Percentiles rank a stretch among this genome's conserved stretches.
Evolutionary conservation across 2,888 invertebrate species (phyloP).

Genomic region (Synergus laeviventris): DNA sequence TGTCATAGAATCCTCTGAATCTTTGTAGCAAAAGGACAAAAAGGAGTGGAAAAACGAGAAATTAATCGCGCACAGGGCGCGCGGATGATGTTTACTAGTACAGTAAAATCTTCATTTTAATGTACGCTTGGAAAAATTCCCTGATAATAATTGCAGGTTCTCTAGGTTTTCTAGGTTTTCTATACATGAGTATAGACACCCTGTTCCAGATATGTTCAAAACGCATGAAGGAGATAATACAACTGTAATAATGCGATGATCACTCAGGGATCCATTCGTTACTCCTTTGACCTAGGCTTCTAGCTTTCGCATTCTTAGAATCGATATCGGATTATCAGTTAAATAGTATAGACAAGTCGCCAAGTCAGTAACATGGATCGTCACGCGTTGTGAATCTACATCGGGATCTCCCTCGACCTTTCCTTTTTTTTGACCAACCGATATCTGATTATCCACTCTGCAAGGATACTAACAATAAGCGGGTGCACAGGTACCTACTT

Average conservation of each 20-base stretch:
- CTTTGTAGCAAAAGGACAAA: too few relatives aligned
- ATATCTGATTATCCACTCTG: conserved; percentile 28
- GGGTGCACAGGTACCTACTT: background rate
- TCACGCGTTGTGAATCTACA: conserved; percentile 43
- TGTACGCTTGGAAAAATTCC: too few relatives aligned
- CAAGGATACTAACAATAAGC: conserved; percentile 2
- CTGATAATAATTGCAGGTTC: too few relatives aligned
- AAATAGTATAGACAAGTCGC: conserved; percentile 57
- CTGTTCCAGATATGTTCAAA: background rate
- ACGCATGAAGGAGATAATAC: background rate
- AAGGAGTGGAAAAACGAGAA: too few relatives aligned
- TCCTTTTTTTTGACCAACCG: conserved; percentile 43
- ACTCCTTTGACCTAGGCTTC: conserved; percentile 24
- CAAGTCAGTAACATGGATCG: conserved; percentile 48
- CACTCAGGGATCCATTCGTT: background rate
- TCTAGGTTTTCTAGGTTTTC: too few relatives aligned
- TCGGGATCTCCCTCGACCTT: conserved; percentile 45
- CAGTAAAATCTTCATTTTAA: too few relatives aligned
- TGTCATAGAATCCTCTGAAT: too few relatives aligned
- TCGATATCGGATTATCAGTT: conserved; percentile 61
- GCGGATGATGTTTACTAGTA: too few relatives aligned
- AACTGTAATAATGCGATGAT: conserved; percentile 11
- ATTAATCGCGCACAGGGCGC: too few relatives aligned
- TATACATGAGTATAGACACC: background rate
- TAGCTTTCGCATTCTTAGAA: conserved; percentile 55